Base-by-base conservation (phyloP, 2,113 vertebrate species). In the Synchiropus splendidus region DNA sequence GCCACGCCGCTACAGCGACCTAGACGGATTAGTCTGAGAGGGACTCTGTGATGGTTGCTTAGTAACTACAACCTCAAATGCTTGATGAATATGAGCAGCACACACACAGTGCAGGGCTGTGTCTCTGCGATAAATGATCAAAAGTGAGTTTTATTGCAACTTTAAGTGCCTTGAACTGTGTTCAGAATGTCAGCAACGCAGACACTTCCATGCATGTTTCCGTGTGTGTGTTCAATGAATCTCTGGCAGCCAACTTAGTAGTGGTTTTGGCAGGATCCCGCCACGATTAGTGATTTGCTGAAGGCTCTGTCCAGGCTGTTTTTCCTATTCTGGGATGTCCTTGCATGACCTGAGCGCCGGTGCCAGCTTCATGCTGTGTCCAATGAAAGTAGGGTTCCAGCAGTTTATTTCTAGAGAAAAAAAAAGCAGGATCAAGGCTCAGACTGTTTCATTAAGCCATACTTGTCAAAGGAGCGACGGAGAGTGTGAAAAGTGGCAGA, bases 281-380 rank as follows among this genome's bases (percentile, higher is more conserved):
- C 74, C 79, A 67, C 46, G 53, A 42, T 61, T 48, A 55, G 57
- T 63, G 64, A 58, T 69, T 77, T 67, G 64, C 79, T 75, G 62
- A 72, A 70, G 79, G 72, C 68, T 66, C 63, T 60, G 70, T 70
- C 76, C 64, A n/a, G 63, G 65, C 70, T 82, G 83, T 78, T 81
- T 82, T 83, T 79, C 67, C 77, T 74, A 74, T 70, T 83, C 69
- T 73, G 43, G 45, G 70, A 72, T 81, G 84, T 85, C 84, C 81
- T 79, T 50, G 54, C 39, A 21, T 82, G 83, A 85, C 80, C 79
- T 43, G 10, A 11, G 18, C 46, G 40, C 9, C 34, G 31, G 31
- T 80, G 83, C 83, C 85, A 85, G 79, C 64, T 59, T 66, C 71
- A 63, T 59, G 58, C 78, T 54, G 78, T 55, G 66, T 76, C 71